Base-by-base conservation (phyloP, 2,113 vertebrate species). In the Chaenocephalus aceratus region DNA sequence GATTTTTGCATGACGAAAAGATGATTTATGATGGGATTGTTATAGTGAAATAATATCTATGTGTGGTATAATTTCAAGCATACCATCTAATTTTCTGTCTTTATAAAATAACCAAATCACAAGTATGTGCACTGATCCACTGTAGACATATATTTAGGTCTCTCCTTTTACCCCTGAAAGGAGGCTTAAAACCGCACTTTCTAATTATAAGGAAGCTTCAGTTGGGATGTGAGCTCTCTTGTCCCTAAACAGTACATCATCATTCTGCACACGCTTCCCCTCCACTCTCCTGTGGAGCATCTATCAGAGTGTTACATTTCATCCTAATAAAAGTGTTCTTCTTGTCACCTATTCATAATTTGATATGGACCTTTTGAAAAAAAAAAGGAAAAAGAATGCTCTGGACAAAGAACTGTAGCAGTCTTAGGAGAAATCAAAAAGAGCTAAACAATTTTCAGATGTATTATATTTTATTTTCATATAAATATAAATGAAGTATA, bases 201-300 rank as follows among this genome's bases (percentile, higher is more conserved):
- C 60, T 80, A 87, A 87, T 87, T 83, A 82, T 3, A 49, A 77
- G 45, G 72, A 52, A 52, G 82, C 86, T 81, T 78, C 70, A 63
- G 84, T 60, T 73, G 11, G 70, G 66, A 84, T 49, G 75, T 49
- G 57, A 81, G 79, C 71, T 41, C 59, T 34, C 16, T 36, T 52
- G 1, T 72, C 72, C 86, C 83, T 89, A 90, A 93, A 87, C 81
- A 77, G 86, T 67, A 58, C 77, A 93, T 92, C 85, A 79, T 84
- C 54, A 93, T 90, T 92, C 90, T 64, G 58, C 72, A 14, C 90
- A 92, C 79, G 83, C 21, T 36, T 75, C 54, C 53, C 57, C 64
- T 61, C 36, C 76, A 4, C 75, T 80, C 68, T 74, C 61, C 75
- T 15, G 70, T 45, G 26, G 64, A 62, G 65, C 72, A 71, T 85